phyloP scores from a whole-genome alignment of 2,888 invertebrate species.

The Tolmerus cingulatus region DNA sequence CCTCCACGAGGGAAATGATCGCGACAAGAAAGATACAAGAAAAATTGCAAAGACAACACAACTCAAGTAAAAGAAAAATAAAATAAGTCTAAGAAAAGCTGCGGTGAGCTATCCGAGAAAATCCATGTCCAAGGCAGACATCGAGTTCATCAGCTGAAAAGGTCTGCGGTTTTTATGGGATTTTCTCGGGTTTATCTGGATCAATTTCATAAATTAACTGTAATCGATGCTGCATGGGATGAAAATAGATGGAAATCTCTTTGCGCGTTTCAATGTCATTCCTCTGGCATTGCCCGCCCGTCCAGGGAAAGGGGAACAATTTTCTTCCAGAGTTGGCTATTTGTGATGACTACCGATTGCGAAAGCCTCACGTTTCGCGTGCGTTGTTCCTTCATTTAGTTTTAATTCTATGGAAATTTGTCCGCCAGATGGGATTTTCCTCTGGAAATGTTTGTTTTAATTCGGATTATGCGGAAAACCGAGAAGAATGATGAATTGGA shows the following conservation, averaged over 20 bases:
- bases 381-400: not conserved
- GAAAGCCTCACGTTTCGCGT: not conserved
- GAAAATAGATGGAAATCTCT: constrained; percentile 27
- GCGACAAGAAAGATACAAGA: not conserved
- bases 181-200: constrained; percentile 17
- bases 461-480: not conserved
- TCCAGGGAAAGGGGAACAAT: not conserved
- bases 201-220: constrained; percentile 25
- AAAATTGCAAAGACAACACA: not conserved
- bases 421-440: not conserved
- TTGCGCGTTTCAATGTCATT: constrained; percentile 5
- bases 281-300: not conserved
- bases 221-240: not conserved
- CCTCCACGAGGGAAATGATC: not conserved
- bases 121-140: not conserved
- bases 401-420: not conserved
- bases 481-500: not conserved
- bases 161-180: constrained; percentile 11
- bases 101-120: not conserved
- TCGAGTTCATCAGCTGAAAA: not conserved
- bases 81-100: not conserved
- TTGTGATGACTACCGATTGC: not conserved
- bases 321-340: not conserved
- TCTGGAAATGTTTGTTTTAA: not conserved
- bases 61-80: not conserved